Base-by-base conservation (phyloP, 2,113 vertebrate species). In the Upupa epops region DNA sequence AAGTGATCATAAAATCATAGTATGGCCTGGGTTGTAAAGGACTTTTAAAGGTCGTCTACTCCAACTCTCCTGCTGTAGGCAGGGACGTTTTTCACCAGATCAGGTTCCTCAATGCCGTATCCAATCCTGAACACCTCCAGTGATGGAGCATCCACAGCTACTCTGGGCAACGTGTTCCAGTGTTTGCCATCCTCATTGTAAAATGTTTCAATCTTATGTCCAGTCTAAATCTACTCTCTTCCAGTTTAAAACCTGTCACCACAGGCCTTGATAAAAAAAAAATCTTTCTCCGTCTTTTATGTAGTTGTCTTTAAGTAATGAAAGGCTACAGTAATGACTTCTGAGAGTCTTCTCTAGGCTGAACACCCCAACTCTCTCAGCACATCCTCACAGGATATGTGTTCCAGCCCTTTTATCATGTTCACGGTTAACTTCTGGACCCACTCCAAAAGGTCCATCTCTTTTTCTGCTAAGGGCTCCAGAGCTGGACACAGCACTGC, bases 391-490 rank as follows among this genome's bases (percentile, higher is more conserved):
- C 1, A 46, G 21, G 1, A 69, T 37, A 83, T 22, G 29, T 25
- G 21, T 22, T 86, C 13, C 76, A 83, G 5, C 11, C 5, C 17
- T 45, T 11, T 17, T 37, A 60, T 7, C 6, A 52, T 25, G 13
- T 80, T 40, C 9, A 11, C 48, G 45, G 18, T 22, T 7, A 18
- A 46, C 28, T n/a, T 75, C 69, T 64, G 54, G n/a, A 56, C 59
- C 1, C 0, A 0, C 5, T 80, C 36, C 55, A 22, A 16, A 11
- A 63, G 9, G 4, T 60, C 68, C n/a, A 6, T 8, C 20, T 46
- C 22, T 40, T 69, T 60, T 34, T 56, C 9, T 32, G 16, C 6
- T 17, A 59, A 7, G 11, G n/a, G 3, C 13, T 1, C 28, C 80
- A 71, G 61, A 75, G 12, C 14, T 32, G 34, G 37, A 79, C 0